phyloP scores from a whole-genome alignment of 2,888 invertebrate genomes.

The Piscicola geometra region DNA sequence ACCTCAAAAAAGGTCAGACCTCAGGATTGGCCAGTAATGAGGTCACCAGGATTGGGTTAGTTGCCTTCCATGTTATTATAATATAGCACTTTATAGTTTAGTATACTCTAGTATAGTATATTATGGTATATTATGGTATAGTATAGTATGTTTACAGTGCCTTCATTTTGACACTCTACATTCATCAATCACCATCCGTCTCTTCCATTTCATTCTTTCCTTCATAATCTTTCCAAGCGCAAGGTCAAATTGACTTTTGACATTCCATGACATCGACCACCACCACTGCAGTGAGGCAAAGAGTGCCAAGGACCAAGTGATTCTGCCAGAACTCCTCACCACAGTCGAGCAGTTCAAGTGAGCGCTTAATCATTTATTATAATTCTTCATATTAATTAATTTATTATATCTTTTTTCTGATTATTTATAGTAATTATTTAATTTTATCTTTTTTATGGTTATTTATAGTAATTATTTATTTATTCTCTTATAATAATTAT shows the following conservation, averaged over 20 bases:
- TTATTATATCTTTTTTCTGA: too few relatives aligned
- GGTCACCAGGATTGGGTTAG: slow-evolving; percentile 1
- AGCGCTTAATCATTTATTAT: too few relatives aligned
- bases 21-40: slow-evolving; percentile 1
- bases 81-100: too few relatives aligned
- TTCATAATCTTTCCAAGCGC: neutral
- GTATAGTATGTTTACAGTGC: too few relatives aligned
- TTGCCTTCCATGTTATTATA: neutral
- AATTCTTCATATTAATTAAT: too few relatives aligned
- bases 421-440: neutral
- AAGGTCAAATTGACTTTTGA: neutral
- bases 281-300: neutral
- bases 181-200: neutral
- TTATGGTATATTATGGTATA: too few relatives aligned
- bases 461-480: neutral
- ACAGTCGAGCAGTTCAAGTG: slow-evolving; percentile 28
- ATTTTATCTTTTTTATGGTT: neutral
- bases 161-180: neutral
- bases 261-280: neutral
- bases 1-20: neutral
- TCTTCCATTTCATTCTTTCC: neutral
- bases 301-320: slow-evolving; percentile 21
- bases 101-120: too few relatives aligned
- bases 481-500: too few relatives aligned
- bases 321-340: slow-evolving; percentile 14